Evolutionary conservation across 2,113 vertebrate species (phyloP).

Genomic region (Clarias macrocephalus): DNA sequence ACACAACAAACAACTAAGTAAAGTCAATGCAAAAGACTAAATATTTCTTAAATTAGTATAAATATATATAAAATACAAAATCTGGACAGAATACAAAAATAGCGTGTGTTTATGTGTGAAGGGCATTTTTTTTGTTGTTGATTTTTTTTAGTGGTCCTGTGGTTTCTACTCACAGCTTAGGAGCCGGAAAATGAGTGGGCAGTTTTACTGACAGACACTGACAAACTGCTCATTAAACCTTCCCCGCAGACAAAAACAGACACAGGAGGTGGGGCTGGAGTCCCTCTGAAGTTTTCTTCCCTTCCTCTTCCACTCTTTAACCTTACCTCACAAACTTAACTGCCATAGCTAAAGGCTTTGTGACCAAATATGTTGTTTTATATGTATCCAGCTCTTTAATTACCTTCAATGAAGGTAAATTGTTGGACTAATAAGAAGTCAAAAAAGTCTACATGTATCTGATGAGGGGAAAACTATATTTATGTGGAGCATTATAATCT

Average conservation of each 20-base stretch:
- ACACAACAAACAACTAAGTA: too few relatives aligned
- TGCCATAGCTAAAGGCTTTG: slow-evolving; percentile 53
- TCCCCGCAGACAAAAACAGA: slow-evolving; percentile 39
- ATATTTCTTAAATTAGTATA: too few relatives aligned
- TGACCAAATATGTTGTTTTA: slow-evolving; percentile 61
- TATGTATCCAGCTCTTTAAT: slow-evolving; percentile 59
- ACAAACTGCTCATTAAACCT: slow-evolving; percentile 54
- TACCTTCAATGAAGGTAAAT: slow-evolving; percentile 55
- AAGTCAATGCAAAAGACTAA: too few relatives aligned
- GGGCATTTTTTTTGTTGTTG: not conserved
- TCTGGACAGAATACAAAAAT: not conserved
- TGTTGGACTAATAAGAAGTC: slow-evolving; percentile 57
- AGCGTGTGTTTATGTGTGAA: slow-evolving; percentile 16
- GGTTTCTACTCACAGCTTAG: slow-evolving; percentile 24
- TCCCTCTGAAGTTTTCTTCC: slow-evolving; percentile 40
- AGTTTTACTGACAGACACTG: slow-evolving; percentile 35
- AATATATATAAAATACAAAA: too few relatives aligned
- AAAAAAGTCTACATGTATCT: slow-evolving; percentile 49
- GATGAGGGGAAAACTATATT: slow-evolving; percentile 41
- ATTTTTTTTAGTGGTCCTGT: not conserved
- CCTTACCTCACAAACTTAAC: slow-evolving; percentile 56
- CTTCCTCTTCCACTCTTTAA: slow-evolving; percentile 31
- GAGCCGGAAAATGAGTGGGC: slow-evolving; percentile 14
- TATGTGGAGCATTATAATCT: slow-evolving; percentile 1
- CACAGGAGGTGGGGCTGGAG: slow-evolving; percentile 26